phyloP scores from a whole-genome alignment of 2,113 vertebrate species.

The Acanthisitta chloris region DNA sequence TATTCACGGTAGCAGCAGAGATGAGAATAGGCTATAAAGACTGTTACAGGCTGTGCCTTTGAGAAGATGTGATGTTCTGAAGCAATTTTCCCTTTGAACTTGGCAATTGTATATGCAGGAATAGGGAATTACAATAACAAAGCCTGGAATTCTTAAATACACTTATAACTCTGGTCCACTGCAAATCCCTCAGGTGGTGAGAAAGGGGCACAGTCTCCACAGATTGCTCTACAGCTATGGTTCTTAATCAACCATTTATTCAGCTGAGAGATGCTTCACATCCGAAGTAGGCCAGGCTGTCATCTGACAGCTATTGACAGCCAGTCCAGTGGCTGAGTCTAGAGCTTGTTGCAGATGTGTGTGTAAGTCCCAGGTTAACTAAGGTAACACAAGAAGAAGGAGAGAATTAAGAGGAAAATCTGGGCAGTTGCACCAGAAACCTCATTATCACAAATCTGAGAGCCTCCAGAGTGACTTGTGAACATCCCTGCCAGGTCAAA shows the following conservation, averaged over 20 bases:
- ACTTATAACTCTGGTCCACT: neutral
- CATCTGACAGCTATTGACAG: conserved; percentile 13
- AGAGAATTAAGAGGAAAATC: neutral
- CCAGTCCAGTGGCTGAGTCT: neutral
- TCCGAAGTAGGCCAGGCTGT: neutral
- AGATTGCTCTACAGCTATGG: neutral
- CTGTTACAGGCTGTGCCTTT: neutral
- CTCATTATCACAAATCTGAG: neutral
- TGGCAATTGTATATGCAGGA: neutral
- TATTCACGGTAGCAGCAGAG: neutral
- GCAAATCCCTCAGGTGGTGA: neutral
- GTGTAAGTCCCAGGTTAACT: neutral
- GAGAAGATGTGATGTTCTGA: neutral
- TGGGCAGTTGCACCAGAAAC: neutral
- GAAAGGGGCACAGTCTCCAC: neutral
- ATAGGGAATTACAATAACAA: neutral
- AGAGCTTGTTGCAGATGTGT: neutral
- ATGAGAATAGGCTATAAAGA: neutral
- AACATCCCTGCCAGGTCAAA: neutral
- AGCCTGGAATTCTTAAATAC: neutral
- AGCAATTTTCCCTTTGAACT: neutral
- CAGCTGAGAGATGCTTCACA: neutral
- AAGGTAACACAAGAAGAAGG: neutral
- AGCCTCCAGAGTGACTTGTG: neutral
- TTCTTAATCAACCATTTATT: conserved; percentile 46